Conservation (phyloP, 2,797 vertebrate species). For the Sternarchorhynchus goeldii region DNA sequence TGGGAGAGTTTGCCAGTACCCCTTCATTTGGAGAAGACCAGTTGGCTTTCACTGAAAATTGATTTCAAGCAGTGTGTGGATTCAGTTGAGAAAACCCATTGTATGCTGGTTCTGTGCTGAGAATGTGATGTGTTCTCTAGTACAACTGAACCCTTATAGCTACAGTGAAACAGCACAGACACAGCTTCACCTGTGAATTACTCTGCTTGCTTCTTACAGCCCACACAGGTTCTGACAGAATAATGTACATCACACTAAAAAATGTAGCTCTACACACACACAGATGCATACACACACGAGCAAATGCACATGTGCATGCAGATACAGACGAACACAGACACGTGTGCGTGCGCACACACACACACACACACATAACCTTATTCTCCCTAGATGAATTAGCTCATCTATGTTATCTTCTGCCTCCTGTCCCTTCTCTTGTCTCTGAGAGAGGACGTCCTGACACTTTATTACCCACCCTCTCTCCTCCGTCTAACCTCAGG, state of each 20-base stretch:
- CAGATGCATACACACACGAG: no score
- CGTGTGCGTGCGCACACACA: no score
- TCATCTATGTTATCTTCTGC: conserved; percentile 4
- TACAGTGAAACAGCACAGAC: no score
- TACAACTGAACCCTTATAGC: no score
- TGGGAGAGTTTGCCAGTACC: conserved; percentile 68
- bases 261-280: no score
- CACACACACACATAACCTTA: background rate
- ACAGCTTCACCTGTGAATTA: no score
- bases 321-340: no score
- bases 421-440: conserved; percentile 12
- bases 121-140: conserved; percentile 15
- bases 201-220: no score
- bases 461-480: conserved; percentile 42
- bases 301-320: no score
- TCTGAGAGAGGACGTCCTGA: conserved; percentile 9
- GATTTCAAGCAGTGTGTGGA: conserved; percentile 75
- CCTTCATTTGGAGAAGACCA: conserved; percentile 76
- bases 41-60: conserved; percentile 78
- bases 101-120: conserved; percentile 29
- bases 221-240: no score
- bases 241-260: no score
- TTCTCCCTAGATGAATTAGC: conserved; percentile 44
- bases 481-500: conserved; percentile 53
- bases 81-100: conserved; percentile 65